phyloP scores from a whole-genome alignment of 2,888 invertebrate genomes.

The Oligia strigilis region DNA sequence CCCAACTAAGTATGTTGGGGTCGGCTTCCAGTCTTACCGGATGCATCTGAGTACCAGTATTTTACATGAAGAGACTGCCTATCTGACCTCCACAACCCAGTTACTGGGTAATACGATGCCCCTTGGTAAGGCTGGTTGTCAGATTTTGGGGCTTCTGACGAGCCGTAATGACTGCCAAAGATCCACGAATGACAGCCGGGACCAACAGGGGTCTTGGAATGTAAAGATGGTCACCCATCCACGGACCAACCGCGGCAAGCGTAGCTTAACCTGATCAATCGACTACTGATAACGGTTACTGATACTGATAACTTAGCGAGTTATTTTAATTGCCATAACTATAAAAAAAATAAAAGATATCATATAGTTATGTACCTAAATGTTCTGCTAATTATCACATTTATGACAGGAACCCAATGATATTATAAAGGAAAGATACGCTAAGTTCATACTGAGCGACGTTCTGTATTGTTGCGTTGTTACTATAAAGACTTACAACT shows the following conservation, averaged over 20 bases:
- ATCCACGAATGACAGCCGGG: not conserved
- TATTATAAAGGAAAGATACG: too few relatives aligned
- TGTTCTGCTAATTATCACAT: slow-evolving; percentile 2
- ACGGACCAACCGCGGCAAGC: not conserved
- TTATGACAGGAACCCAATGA: too few relatives aligned
- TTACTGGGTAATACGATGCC: too few relatives aligned
- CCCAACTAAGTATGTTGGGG: not conserved
- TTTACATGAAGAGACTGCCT: too few relatives aligned
- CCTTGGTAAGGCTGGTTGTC: not conserved
- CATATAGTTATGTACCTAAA: too few relatives aligned
- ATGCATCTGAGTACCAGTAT: not conserved
- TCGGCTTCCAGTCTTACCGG: not conserved
- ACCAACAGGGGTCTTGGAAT: not conserved
- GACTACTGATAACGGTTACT: not conserved
- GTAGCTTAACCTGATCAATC: not conserved
- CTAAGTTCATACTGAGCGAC: too few relatives aligned
- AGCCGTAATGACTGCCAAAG: not conserved
- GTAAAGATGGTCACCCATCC: not conserved
- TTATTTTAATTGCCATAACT: not conserved
- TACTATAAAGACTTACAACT: too few relatives aligned
- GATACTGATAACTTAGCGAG: not conserved
- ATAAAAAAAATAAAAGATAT: too few relatives aligned
- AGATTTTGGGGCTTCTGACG: not conserved
- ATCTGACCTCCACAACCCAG: too few relatives aligned
- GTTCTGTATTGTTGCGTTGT: too few relatives aligned